Evolutionary conservation across 1,140 invertebrate species (phyloP).

Genomic region (Odontomachus brunneus): DNA sequence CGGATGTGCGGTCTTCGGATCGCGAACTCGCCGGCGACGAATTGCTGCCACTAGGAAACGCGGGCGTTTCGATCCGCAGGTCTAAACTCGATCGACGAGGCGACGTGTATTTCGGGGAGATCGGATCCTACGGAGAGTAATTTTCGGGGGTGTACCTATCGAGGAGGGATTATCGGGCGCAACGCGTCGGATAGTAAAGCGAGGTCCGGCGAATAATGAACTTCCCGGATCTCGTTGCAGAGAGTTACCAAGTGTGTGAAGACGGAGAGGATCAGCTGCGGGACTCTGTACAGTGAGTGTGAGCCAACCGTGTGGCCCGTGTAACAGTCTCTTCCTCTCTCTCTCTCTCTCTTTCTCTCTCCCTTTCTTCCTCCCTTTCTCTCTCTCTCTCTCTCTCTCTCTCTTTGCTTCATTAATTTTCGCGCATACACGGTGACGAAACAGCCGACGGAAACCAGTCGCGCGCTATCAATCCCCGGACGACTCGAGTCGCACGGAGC

Average conservation of each 20-base stretch:
- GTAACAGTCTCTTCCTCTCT: too few species aligned
- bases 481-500: background rate
- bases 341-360: too few species aligned
- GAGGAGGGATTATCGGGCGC: background rate
- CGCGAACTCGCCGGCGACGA: background rate
- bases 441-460: too few species aligned
- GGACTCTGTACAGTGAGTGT: background rate
- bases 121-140: background rate
- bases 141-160: background rate
- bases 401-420: constrained; percentile 4
- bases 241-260: background rate
- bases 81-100: background rate
- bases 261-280: background rate
- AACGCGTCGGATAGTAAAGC: background rate
- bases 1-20: background rate
- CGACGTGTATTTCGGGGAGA: background rate
- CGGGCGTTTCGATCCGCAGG: background rate
- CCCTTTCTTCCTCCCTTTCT: too few species aligned
- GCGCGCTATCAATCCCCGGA: too few species aligned
- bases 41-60: background rate
- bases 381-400: too few species aligned
- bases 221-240: background rate
- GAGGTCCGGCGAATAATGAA: constrained; percentile 8
- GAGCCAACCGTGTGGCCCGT: background rate
- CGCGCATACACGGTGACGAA: too few species aligned